Percentiles rank a stretch among this genome's conserved stretches.
These are phyloP conservation scores for Melanotaenia maccullochi DNA, from an alignment of 2,797 vertebrate species.

Conservation along the genomic window DNA sequence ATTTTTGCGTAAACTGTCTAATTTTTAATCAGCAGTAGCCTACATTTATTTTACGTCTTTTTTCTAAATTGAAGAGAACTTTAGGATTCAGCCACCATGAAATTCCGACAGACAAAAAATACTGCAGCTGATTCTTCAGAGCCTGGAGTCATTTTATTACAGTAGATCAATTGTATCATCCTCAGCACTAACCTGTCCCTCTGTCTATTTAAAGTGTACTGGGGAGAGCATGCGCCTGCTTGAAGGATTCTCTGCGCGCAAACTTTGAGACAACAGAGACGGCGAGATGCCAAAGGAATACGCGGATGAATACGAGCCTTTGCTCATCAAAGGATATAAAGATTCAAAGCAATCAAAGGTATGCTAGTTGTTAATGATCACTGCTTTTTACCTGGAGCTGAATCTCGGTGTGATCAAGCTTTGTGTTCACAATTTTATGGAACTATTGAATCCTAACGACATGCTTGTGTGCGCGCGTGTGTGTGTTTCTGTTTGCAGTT, in stretches of 20 bases:
- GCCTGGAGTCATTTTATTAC: slow-evolving; percentile 23
- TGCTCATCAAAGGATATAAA: slow-evolving; percentile 67
- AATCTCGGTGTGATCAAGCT: background rate
- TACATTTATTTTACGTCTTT: background rate
- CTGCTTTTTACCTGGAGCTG: background rate
- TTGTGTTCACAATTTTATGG: background rate
- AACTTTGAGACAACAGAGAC: background rate
- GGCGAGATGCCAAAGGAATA: slow-evolving; percentile 64
- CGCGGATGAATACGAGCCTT: slow-evolving; percentile 72
- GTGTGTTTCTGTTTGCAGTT: slow-evolving; percentile 72
- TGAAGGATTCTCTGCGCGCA: slow-evolving; percentile 1
- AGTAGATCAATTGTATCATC: slow-evolving; percentile 52
- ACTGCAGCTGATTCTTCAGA: slow-evolving; percentile 13
- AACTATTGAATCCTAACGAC: background rate
- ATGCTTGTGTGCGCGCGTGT: slow-evolving; percentile 2
- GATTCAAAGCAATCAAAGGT: slow-evolving; percentile 58
- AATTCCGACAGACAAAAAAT: slow-evolving; percentile 14
- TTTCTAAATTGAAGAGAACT: background rate
- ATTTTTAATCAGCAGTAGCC: background rate
- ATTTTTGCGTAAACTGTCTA: background rate
- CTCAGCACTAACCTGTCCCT: slow-evolving; percentile 35
- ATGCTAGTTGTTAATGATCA: slow-evolving; percentile 20
- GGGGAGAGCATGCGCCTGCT: slow-evolving; percentile 11
- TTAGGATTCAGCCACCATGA: slow-evolving; percentile 3
- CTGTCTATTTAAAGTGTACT: slow-evolving; percentile 10